These are phyloP conservation scores for Drosophila macrospina DNA, from an alignment of 2,888 invertebrate species.

Conservation along the genomic window DNA sequence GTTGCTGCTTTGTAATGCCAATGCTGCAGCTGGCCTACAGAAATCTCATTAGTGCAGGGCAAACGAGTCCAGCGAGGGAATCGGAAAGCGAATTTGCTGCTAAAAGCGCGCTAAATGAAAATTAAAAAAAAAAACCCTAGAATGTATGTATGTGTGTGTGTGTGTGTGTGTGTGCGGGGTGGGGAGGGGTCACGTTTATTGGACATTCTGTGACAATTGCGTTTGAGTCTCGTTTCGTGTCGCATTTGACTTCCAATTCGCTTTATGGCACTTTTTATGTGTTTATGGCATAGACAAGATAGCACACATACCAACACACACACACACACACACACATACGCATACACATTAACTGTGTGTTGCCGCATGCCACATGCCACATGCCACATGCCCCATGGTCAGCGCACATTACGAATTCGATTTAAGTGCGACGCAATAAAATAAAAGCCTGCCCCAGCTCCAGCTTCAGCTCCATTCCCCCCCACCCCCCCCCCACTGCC, in stretches of 20 bases:
- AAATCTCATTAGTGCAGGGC: slow-evolving; percentile 43
- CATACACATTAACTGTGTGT: slow-evolving; percentile 30
- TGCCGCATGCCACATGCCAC: slow-evolving; percentile 36
- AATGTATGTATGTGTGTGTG: slow-evolving; percentile 6
- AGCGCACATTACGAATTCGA: slow-evolving; percentile 72
- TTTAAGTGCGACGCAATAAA: slow-evolving; percentile 77
- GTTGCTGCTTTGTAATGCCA: slow-evolving; percentile 17
- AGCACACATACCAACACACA: slow-evolving; percentile 10
- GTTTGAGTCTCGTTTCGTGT: slow-evolving; percentile 52
- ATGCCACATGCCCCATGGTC: slow-evolving; percentile 39
- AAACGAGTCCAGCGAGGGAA: slow-evolving; percentile 4
- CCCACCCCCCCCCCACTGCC: background rate
- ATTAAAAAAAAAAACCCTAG: background rate
- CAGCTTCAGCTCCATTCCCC: background rate
- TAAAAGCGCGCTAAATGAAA: slow-evolving; percentile 57
- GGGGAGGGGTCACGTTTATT: slow-evolving; percentile 57
- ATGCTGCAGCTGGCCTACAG: slow-evolving; percentile 12
- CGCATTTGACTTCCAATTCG: slow-evolving; percentile 80
- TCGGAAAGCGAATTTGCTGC: background rate
- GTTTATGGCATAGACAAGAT: slow-evolving; percentile 65
- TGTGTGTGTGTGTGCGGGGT: slow-evolving; percentile 3
- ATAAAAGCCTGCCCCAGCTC: slow-evolving; percentile 60
- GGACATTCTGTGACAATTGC: slow-evolving; percentile 74
- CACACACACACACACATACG: background rate
- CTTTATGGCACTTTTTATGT: slow-evolving; percentile 79